phyloP scores from a whole-genome alignment of 2,797 vertebrate genomes.

The Taenioides sp. region DNA sequence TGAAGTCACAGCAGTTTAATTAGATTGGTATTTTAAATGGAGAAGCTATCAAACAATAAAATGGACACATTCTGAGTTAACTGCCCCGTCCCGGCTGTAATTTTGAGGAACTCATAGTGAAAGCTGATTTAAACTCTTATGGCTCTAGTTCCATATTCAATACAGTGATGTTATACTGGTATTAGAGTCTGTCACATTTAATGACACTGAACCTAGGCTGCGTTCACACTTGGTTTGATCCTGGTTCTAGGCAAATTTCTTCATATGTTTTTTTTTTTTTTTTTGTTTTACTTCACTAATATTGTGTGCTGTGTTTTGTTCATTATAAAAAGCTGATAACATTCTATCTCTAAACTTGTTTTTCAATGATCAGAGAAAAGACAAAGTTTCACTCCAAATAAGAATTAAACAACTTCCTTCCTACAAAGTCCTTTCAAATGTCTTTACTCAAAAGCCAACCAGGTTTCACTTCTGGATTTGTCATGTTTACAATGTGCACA shows the following conservation, averaged over 20 bases:
- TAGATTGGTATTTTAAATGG: neutral
- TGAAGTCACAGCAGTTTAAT: neutral
- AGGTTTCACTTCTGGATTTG: constrained; percentile 10
- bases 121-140: constrained; percentile 2
- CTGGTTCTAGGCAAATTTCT: no score
- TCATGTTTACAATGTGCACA: neutral
- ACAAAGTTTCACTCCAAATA: neutral
- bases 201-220: no score
- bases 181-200: no score
- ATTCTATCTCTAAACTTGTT: neutral
- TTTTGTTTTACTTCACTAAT: no score
- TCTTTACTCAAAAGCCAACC: neutral
- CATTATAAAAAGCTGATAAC: neutral
- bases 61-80: neutral
- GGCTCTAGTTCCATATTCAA: neutral
- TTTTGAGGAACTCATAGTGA: constrained; percentile 25
- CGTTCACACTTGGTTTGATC: no score
- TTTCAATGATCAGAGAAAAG: neutral
- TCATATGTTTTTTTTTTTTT: no score
- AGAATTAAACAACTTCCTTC: no score
- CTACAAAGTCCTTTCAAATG: no score
- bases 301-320: no score
- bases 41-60: neutral
- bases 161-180: neutral
- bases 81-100: neutral